Base-by-base conservation (phyloP, 2,888 invertebrate species). In the Chloromyia formosa region DNA sequence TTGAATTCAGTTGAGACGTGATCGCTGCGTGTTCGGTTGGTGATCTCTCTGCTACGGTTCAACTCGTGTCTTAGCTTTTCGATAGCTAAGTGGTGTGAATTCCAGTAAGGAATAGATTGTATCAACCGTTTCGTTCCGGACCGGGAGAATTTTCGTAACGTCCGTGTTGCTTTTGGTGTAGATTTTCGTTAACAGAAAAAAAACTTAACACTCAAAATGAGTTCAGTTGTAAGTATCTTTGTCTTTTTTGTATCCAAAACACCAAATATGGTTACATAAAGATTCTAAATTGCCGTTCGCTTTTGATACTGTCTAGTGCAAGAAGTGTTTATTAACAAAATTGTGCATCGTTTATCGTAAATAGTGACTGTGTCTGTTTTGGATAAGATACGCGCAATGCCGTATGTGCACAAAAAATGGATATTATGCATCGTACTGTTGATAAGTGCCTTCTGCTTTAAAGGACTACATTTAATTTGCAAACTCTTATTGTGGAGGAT, bases 1-100 rank as follows among this genome's bases (percentile, higher is more conserved):
- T 75, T 42, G 23, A 61, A 60, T 58, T 77, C 72, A 77, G 77
- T 77, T 77, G 77, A 77, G 77, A 74, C 74, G 64, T 66, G 75
- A 72, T 75, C 74, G 77, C 71, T 64, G 74, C 64, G 58, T 40
- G 62, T 71, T 69, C 62, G 61, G 60, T 49, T 74, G 69, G 75
- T 62, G 40, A 54, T 54, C 20, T 58, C 27, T 35, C 27, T 7
- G 27, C 27, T 35, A 49, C 5, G 9, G 22, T 49, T n/a, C 35
- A 75, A 20, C 58, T 42, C 54, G 66, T 66, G 66, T 35, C 27
- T 40, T 54, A 42, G 9, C 35, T 74, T 53, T 68, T 27, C n/a
- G n/a, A n/a, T n/a, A n/a, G n/a, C n/a, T n/a, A n/a, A 45, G 16
- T 66, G 42, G 49, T 45, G 49, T 66, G 49, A 20, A 22, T 66